Base-by-base conservation (phyloP, 2,888 invertebrate species). In the Hedychridium roseum region DNA sequence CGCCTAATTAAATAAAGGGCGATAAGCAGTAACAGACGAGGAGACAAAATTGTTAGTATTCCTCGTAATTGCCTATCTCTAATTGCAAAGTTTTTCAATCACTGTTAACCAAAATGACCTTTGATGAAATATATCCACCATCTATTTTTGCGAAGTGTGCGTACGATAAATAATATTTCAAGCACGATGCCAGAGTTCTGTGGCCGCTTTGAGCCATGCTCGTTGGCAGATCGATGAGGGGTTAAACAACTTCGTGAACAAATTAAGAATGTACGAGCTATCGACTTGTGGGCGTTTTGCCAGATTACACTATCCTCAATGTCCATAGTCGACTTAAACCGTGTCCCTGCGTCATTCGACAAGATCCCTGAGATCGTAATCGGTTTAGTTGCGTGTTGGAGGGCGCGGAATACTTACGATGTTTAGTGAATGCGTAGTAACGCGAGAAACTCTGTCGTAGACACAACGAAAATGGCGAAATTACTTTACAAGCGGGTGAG, bases 361-460 rank as follows among this genome's bases (percentile, higher is more conserved):
- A 30, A 40, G 45, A 51, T 50, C 45, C 32, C 36, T 43, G 18
- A 35, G 34, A n/a, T 27, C 47, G 28, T 67, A 66, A 68, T 66
- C 54, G 65, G 56, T 57, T 67, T 67, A 67, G 50, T 43, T 16
- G 44, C 41, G 42, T 34, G 35, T 45, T 17, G 21, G 48, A 30
- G 34, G 56, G 46, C 43, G 43, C 56, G 32, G 64, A 68, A 68
- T 56, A 67, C 66, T 38, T 67, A 68, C 63, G 55, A 66, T 67
- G 54, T 67, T 60, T 60, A 26, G 51, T 20, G 56, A 49, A 49
- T 43, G 34, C 35, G 52, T 35, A 50, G 60, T 57, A 20, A 34
- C n/a, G 9, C 31, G 21, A 28, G 40, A 23, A 30, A 15, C 28
- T n/a, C 43, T 34, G 50, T 7, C 18, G 2, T 16, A 32, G 16